Evolutionary conservation across 2,113 vertebrate species (phyloP), one percentile per base, ranked within the genome.

Genomic region (Salvelinus namaycush): DNA sequence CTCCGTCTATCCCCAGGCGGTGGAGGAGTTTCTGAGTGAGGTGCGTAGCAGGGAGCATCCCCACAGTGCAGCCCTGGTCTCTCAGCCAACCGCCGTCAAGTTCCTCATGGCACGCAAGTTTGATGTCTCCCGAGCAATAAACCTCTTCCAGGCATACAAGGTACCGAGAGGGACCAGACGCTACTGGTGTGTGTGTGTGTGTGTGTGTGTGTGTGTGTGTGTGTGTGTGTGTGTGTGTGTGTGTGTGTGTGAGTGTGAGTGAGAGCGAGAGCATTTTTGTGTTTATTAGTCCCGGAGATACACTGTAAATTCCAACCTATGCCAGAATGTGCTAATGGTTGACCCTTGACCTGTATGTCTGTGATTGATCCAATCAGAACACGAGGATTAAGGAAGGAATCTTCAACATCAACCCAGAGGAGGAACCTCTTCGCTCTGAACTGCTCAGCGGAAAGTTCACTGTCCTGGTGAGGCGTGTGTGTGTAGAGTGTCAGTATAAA

Each of bases 91-190:
- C 70, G 94, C 94, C 71, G 86, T 95, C 73, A 95, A 95, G 82
- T 95, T 95, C 89, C 94, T 95, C 81, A 94, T 94, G 93, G 94
- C 94, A 83, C 92, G 94, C 78, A 95, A 95, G 87, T 95, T 95
- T 89, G 93, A 95, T 29, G 93, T 95, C 76, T 85, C 84, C 75
- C 90, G 94, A 91, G 93, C 94, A 87, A 92, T 94, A 68, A 89
- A 94, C 81, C 93, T 95, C 72, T 94, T 95, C 83, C 93, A 95
- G 85, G 94, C 92, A 26, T 95, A 95, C 83, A 95, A 94, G 93
- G 94, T 95, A 90, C 34, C 26, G 22, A 6, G 16, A 29, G 22
- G 18, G 12, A 14, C 14, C 51, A 12, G 12, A 54, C 12, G 3
- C 51, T 5, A 16, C 11, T 12, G 8, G 0, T 51, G 14, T 51